Conservation (phyloP, 1,140 invertebrate species). For the Lanistes nyassanus region DNA sequence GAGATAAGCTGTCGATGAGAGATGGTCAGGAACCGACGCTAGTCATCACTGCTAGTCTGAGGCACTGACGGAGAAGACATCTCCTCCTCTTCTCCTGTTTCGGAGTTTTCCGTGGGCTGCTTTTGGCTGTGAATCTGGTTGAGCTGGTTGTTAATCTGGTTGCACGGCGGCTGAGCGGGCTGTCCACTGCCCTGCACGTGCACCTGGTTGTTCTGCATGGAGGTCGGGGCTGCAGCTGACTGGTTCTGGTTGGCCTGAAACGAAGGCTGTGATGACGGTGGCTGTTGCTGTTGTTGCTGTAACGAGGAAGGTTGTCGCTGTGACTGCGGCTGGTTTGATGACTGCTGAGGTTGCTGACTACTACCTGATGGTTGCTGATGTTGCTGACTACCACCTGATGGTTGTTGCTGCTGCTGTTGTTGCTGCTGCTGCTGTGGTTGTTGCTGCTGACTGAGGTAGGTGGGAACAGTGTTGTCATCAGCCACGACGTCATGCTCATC, state of each 20-base stretch:
- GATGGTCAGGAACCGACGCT: background rate
- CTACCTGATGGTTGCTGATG: constrained; percentile 18
- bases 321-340: constrained; percentile 5
- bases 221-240: background rate
- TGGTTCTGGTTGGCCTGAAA: constrained; percentile 19
- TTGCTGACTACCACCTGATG: constrained; percentile 1
- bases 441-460: constrained; percentile 20
- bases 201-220: constrained; percentile 48
- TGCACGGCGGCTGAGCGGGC: constrained; percentile 46
- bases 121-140: constrained; percentile 38
- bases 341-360: no score
- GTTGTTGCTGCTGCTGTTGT: constrained; percentile 18
- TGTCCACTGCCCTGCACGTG: constrained; percentile 37
- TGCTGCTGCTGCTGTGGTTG: constrained; percentile 4
- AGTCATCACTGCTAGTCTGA: background rate
- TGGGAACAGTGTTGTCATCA: constrained; percentile 42
- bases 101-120: constrained; percentile 38
- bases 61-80: background rate
- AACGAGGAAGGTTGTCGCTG: constrained; percentile 13
- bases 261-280: constrained; percentile 6
- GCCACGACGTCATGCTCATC: constrained; percentile 65
- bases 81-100: constrained; percentile 51
- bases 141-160: constrained; percentile 58
- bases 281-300: constrained; percentile 27
- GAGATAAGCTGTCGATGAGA: background rate